Base-by-base conservation (phyloP, 2,888 invertebrate species). In the Caenorhabditis becei region DNA sequence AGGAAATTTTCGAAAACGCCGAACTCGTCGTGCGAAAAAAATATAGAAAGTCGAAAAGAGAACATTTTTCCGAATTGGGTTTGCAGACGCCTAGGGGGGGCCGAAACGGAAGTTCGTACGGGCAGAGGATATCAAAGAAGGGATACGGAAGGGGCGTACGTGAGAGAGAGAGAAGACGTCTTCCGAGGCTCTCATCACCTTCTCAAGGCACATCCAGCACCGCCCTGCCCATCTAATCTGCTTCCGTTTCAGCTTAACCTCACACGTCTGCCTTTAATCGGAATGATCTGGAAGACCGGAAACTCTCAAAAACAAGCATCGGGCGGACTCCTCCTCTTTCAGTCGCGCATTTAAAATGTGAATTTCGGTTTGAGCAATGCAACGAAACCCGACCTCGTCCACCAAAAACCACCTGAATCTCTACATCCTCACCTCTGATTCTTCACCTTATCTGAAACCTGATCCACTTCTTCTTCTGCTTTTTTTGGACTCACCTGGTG, bases 161-260 rank as follows among this genome's bases (percentile, higher is more conserved):
- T 32, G 32, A 32, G 32, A 32, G 32, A 32, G 32, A 32, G 32
- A 41, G 41, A 41, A 41, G 41, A 41, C 14, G 14, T 14, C 16
- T 14, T 16, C 16, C 41, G 10, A 14, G 10, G 5, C 41, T 41
- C 41, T 41, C 41, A 32, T 41, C 41, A 14, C 41, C 16, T 11
- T 54, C 53, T 14, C 4, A 24, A 53, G 11, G n/a, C n/a, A n/a
- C n/a, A n/a, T n/a, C n/a, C n/a, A n/a, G n/a, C n/a, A n/a, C 47
- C 2, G 41, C 10, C 11, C 26, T 8, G 18, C 14, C 16, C 41
- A 14, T 41, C 37, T 63, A 63, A 49, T 63, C 62, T 20, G 24
- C 32, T 62, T 63, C 62, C 62, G 62, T 49, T 63, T 49, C 47
- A 63, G 62, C 44, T 63, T 47, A 63, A 32, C 62, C 18, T 26